Evolutionary conservation across 2,113 vertebrate species (phyloP).

Genomic region (Colinus virginianus): DNA sequence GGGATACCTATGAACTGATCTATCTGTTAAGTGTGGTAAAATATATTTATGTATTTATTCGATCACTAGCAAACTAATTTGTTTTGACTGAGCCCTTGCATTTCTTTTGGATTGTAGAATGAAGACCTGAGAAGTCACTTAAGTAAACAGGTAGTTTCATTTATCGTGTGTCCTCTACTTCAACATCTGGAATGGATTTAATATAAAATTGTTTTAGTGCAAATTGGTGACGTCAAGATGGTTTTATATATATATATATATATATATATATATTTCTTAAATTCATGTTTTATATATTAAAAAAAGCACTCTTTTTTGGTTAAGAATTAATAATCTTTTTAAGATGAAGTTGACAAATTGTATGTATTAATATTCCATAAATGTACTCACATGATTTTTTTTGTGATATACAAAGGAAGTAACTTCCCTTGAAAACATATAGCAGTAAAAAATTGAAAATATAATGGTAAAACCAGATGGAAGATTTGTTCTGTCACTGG

Average conservation of each 20-base stretch:
- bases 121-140: neutral
- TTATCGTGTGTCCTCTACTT: neutral
- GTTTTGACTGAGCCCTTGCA: neutral
- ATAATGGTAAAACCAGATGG: neutral
- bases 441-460: neutral
- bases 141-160: neutral
- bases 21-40: neutral
- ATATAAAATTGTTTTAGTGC: neutral
- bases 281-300: neutral
- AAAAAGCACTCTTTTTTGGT: rapidly evolving
- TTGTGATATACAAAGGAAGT: neutral
- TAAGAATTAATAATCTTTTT: neutral
- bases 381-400: neutral
- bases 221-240: neutral
- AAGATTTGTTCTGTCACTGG: neutral
- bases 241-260: neutral
- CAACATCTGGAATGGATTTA: neutral
- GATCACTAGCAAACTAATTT: neutral
- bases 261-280: neutral
- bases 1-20: neutral
- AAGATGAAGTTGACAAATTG: neutral
- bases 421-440: neutral
- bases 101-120: neutral
- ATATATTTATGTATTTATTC: neutral
- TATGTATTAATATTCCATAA: rapidly evolving